These are phyloP conservation scores for Abscondita cerata DNA, from an alignment of 2,888 invertebrate species.

Conservation along the genomic window DNA sequence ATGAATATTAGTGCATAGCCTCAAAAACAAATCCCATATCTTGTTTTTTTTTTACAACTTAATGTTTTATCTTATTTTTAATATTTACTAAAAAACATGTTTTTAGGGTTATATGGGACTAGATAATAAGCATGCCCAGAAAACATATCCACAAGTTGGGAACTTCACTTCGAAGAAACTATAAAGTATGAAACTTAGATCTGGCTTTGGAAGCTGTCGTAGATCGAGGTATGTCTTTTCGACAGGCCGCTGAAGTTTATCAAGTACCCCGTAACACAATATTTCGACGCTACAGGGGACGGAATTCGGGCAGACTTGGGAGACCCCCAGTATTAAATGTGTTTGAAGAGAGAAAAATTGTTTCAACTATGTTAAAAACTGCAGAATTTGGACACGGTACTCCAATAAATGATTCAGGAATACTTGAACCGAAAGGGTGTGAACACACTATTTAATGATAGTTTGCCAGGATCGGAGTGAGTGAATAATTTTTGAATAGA, in stretches of 20 bases:
- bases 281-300: conserved; percentile 17
- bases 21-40: no score
- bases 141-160: no score
- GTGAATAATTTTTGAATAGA: not conserved
- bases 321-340: no score
- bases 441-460: not conserved
- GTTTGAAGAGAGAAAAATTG: not conserved
- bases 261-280: conserved; percentile 20
- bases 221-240: conserved; percentile 15
- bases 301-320: conserved; percentile 7
- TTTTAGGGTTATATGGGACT: no score
- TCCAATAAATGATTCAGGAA: not conserved
- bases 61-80: no score
- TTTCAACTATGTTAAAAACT: not conserved
- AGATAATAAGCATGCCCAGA: no score
- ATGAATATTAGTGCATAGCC: no score
- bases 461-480: not conserved
- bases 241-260: conserved; percentile 20
- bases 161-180: no score
- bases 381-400: not conserved
- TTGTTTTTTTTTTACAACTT: conserved; percentile 3
- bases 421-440: not conserved
- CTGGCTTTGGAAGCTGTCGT: conserved; percentile 21
- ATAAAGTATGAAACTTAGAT: conserved; percentile 3
- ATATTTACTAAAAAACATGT: no score